Base-by-base conservation (phyloP, 2,888 invertebrate species). In the Ommatoiulus sabulosus region DNA sequence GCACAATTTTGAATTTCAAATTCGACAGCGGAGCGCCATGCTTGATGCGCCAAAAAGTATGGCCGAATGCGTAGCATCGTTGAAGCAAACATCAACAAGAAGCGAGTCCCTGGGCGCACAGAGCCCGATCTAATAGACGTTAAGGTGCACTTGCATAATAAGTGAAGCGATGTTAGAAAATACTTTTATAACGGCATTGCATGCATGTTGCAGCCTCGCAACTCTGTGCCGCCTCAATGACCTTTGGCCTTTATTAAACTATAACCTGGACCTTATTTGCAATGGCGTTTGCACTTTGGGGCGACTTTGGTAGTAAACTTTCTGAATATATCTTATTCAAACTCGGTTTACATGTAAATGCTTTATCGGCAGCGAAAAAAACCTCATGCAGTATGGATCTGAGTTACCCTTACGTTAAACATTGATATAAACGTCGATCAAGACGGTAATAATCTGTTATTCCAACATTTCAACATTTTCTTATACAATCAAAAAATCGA, bases 1-100 rank as follows among this genome's bases (percentile, higher is more conserved):
- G n/a, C 24, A 72, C 72, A 72, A 72, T 72, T 72, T 72, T 72
- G 72, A 72, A 72, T 72, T 72, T 72, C 72, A 72, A 72, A 72
- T 72, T 72, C 24, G 72, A 72, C 63, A 63, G 63, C 17, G n/a
- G 63, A 63, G n/a, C 63, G 63, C 63, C 63, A 63, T n/a, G 63
- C 63, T 63, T n/a, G 63, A 63, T 63, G 63, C 63, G 63, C 17
- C 72, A 24, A 17, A 72, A 17, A 24, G 24, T n/a, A 72, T 72
- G 72, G 72, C 8, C 72, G 72, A 72, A 72, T 24, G 72, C 72
- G 24, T 10, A 24, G 72, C 24, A 72, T 72, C 72, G n/a, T n/a
- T 20, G 1, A 7, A 72, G 72, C 72, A 72, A 72, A 72, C 72
- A 72, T 72, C 72, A 8, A 72, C 20, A 72, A 72, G 20, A 72